Conservation (phyloP, 2,113 vertebrate genomes). For the Sorex fumeus region DNA sequence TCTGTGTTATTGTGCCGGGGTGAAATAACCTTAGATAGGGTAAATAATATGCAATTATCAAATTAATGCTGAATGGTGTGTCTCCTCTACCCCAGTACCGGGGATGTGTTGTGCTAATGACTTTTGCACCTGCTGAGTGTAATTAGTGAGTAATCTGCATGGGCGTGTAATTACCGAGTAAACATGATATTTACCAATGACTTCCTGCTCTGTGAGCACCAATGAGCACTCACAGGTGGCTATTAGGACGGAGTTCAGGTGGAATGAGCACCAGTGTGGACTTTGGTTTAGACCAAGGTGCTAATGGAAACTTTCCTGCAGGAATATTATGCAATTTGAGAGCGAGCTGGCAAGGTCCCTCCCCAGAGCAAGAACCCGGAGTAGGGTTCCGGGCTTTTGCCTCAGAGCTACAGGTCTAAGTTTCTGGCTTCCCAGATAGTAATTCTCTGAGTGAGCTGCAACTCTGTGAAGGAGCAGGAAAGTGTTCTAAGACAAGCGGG, state of each 20-base stretch:
- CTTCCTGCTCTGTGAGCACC: conserved; percentile 69
- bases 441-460: background rate
- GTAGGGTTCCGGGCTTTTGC: background rate
- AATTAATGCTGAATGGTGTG: conserved; percentile 26
- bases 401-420: background rate
- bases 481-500: background rate
- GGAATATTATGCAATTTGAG: background rate
- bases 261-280: conserved; percentile 12
- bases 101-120: conserved; percentile 73
- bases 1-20: background rate
- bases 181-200: conserved; percentile 78
- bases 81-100: conserved; percentile 33
- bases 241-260: conserved; percentile 48
- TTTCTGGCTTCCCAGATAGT: background rate
- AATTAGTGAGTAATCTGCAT: conserved; percentile 78
- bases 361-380: background rate
- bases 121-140: conserved; percentile 74
- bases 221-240: conserved; percentile 62
- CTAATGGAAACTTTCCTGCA: conserved; percentile 40
- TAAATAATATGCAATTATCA: conserved; percentile 68
- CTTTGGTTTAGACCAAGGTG: conserved; percentile 30
- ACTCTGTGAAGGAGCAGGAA: background rate
- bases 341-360: background rate
- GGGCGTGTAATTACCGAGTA: conserved; percentile 75
- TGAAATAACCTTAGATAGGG: conserved; percentile 19